Evolutionary conservation across 2,888 invertebrate species (phyloP), one percentile per base, ranked within the genome.

Genomic region (Branchellion lobata): DNA sequence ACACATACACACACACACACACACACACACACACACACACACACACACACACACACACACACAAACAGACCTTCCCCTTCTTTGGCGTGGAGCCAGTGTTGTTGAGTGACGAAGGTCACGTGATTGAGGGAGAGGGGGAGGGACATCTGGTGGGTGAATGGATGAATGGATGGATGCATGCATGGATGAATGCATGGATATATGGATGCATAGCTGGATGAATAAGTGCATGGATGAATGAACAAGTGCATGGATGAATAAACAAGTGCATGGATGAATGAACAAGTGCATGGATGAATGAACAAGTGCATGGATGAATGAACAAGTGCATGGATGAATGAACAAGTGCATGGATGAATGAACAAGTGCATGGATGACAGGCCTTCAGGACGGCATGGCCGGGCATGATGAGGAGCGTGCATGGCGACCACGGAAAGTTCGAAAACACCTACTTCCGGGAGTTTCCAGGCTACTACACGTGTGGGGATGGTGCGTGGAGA

Each of bases 401-500:
- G 0, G 96, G 97, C 83, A 94, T 99, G 90, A 96, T 97, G 96
- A 91, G 97, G 82, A 93, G 95, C 0, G 91, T 99, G 34, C 96
- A 91, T 88, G 93, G 93, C 77, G 93, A 96, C 88, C 96, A 97
- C 86, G 91, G 92, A 83, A 84, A 90, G 80, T 88, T 86, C 85
- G 87, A 87, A 81, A 92, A 92, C 68, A 95, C 95, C 0, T 98
- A 98, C 87, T 98, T 98, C 89, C 92, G 93, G 79, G 94, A 94
- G 88, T 99, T 98, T 88, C 94, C 94, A 0, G 98, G 98, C 78
- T 98, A 92, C 89, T 99, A 98, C 87, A 95, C 94, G 88, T 97
- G 98, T 76, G 98, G 98, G 73, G 99, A 99, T 88, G 98, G 96
- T 95, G 89, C 88, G 90, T 84, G 31, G 31, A 24, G 11, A 31